Conservation (phyloP, 2,888 invertebrate genomes). For the Macrophya annulata region DNA sequence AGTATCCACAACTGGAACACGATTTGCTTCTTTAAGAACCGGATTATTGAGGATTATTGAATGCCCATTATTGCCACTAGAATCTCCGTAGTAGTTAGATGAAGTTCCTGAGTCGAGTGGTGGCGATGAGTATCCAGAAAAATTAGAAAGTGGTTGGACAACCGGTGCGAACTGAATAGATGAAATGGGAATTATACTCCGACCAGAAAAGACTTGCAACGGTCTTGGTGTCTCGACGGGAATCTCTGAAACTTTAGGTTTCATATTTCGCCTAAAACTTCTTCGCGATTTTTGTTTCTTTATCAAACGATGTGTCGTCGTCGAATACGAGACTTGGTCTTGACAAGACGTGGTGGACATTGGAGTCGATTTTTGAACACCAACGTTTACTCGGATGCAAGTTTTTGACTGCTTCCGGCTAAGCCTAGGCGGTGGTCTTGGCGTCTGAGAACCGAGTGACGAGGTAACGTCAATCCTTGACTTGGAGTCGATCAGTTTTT, state of each 20-base stretch:
- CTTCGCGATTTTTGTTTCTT: background rate
- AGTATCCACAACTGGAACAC: background rate
- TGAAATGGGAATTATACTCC: constrained; percentile 23
- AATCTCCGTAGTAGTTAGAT: background rate
- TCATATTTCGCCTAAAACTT: background rate
- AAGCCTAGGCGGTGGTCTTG: constrained; percentile 39
- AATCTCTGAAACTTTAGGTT: background rate
- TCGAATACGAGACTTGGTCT: background rate
- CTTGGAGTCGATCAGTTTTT: constrained; percentile 44
- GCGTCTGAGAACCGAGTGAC: background rate
- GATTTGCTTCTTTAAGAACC: background rate
- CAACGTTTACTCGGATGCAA: constrained; percentile 57
- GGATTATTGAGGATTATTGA: constrained; percentile 22
- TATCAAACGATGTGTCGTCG: background rate
- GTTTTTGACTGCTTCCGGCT: constrained; percentile 42
- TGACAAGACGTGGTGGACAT: constrained; percentile 28
- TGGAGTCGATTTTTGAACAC: constrained; percentile 57
- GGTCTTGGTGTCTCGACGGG: constrained; percentile 27
- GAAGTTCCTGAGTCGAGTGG: background rate
- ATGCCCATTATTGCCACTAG: background rate
- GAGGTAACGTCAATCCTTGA: constrained; percentile 13
- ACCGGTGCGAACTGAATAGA: constrained; percentile 31
- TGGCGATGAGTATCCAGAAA: background rate
- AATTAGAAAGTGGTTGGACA: constrained; percentile 16
- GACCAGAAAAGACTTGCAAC: constrained; percentile 32